Evolutionary conservation across 2,113 vertebrate genomes (phyloP), one percentile per base, ranked within the genome.

Genomic region (Sinocyclocheilus maitianheensis): DNA sequence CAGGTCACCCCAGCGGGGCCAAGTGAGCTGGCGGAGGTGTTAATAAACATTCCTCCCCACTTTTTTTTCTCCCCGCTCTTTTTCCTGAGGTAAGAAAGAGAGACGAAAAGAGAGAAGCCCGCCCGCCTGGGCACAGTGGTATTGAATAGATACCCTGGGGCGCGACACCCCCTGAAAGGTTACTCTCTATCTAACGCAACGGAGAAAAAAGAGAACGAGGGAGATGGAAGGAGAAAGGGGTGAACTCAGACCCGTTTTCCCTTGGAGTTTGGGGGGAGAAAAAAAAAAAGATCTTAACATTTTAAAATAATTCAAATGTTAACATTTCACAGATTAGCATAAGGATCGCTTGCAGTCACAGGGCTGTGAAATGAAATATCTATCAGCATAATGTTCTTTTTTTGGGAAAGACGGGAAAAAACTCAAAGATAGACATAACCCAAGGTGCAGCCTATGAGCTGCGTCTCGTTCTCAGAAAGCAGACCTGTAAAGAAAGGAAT

Each of bases 1-100:
- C 94, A 95, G 94, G 94, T 94, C 94, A 95, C 91, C 94, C 93
- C 79, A 90, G 90, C 90, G 93, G 92, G 93, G 93, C 91, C 94
- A 26, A 1, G 92, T 90, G 92, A 94, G 91, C 86, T 84, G 34
- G 86, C 87, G 87, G 92, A 94, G 94, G 94, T 94, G 94, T 95
- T 95, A 93, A 93, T 93, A 93, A 95, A 95, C 94, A 95, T 94
- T 92, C 93, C 90, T 93, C 90, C 90, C 63, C 87, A 90, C 91
- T 94, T 91, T 93, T 94, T 93, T 93, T 48, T 48, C 46, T 92
- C 20, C 37, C 40, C 5, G 90, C 93, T 93, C 91, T 81, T 84
- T 92, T 95, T 93, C 94, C 91, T 89, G 92, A 92, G 94, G 93
- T 94, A 89, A 93, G 93, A 93, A 93, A 92, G 90, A 80, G 65